Base-by-base conservation (phyloP, 2,888 invertebrate genomes). In the Augochlorella aurata region DNA sequence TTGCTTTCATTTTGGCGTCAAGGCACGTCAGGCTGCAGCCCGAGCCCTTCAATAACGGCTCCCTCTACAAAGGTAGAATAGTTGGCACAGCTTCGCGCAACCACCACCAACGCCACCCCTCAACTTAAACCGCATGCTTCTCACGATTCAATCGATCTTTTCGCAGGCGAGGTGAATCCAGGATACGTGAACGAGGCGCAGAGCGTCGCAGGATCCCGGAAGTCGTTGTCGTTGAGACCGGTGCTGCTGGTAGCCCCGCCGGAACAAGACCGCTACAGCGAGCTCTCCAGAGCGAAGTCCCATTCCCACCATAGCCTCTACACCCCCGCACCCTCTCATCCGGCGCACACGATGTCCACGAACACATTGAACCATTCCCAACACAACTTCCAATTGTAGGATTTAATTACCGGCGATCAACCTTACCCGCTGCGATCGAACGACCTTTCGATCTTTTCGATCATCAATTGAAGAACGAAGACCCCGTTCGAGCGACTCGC, bases 1-100 rank as follows among this genome's bases (percentile, higher is more conserved):
- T 99, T 79, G 99, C 99, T 18, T 99, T 99, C 94, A 98, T 98
- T 90, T 95, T 99, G 88, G 98, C 98, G 50, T 97, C 98, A 9
- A 95, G 98, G 77, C 98, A 99, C 93, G 97, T 98, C 24, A 95
- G 97, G 77, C 95, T 98, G 70, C 97, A 97, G 91, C 96, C 97
- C 0, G 98, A 98, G 93, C 96, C 95, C 0, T 94, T 94, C 81
- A 96, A 96, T 85, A 96, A 95, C 85, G 96, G 96, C 7, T 95
- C 95, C 16, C 91, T 96, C 58, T 96, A 95, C 92, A 96, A 96
- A 95, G 96, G 96, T 95, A 10, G 2, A 47, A 8, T 47, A 47
- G 7, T 10, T 47, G 10, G 10, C 12, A 10, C 38, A 7, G 38
- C 5, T 38, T 38, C 38, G 38, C 38, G 5, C 29, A 29, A 29